A percentile compares a stretch with the other conserved stretches of the same genome.
These are phyloP conservation scores for Catocala fraxini DNA, from an alignment of 2,888 invertebrate species.

Conservation along the genomic window DNA sequence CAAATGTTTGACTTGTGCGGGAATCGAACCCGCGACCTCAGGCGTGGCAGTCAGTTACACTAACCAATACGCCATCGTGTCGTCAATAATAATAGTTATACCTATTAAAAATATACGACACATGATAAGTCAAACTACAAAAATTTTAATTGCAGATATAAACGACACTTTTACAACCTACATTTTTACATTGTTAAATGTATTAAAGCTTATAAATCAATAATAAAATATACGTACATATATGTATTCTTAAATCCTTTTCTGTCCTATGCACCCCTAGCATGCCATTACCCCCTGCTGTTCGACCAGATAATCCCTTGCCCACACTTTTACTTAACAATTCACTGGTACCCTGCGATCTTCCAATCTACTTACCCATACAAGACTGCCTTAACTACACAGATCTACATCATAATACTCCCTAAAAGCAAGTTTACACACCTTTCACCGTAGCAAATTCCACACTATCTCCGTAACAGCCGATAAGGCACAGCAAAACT, in stretches of 20 bases:
- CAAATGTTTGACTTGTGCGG: no score
- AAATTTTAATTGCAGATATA: no score
- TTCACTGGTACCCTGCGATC: not conserved
- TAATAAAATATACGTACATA: no score
- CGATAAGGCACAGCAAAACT: conserved; percentile 35
- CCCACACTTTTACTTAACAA: conserved; percentile 1
- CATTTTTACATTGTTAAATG: no score
- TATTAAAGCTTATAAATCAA: no score
- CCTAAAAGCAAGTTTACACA: not conserved
- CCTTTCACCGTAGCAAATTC: not conserved
- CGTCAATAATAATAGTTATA: no score
- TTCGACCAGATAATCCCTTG: not conserved
- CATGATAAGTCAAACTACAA: no score
- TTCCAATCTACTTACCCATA: not conserved
- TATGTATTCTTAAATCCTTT: not conserved
- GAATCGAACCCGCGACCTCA: no score
- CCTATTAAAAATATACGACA: no score
- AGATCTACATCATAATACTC: conserved; percentile 4
- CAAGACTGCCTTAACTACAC: not conserved
- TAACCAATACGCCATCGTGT: no score
- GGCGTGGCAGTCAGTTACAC: no score
- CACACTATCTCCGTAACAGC: conserved; percentile 16
- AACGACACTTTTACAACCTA: no score
- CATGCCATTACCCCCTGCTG: not conserved
- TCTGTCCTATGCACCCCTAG: not conserved